Conservation (phyloP, 2,888 invertebrate species). For the Xanthia togata region DNA sequence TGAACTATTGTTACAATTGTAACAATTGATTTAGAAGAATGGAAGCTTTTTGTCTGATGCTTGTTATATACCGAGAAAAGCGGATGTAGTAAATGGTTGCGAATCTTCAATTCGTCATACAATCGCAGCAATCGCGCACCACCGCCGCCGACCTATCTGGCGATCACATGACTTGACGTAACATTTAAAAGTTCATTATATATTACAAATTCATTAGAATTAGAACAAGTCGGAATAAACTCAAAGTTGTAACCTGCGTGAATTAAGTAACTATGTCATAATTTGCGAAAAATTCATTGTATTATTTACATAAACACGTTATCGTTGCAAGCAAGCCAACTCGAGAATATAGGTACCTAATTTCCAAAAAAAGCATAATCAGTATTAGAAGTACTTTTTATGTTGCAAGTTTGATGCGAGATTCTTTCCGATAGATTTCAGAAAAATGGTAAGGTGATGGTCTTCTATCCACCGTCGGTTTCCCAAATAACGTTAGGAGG, state of each 20-base stretch:
- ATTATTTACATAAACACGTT: conserved; percentile 3
- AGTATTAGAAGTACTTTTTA: too few relatives aligned
- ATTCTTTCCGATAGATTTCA: not conserved
- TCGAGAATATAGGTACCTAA: not conserved
- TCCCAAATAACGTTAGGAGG: too few relatives aligned
- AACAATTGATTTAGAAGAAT: conserved; percentile 37
- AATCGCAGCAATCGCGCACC: conserved; percentile 5
- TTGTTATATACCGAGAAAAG: not conserved
- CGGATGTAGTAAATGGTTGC: conserved; percentile 34
- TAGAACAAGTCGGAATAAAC: conserved; percentile 34
- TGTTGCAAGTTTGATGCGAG: not conserved
- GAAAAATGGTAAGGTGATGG: too few relatives aligned
- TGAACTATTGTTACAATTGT: conserved; percentile 20
- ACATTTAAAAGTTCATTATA: conserved; percentile 36
- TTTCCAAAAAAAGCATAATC: not conserved
- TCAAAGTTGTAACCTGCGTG: not conserved
- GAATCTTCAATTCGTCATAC: conserved; percentile 15
- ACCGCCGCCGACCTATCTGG: not conserved
- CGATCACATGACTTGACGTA: conserved; percentile 56
- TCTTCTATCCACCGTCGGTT: too few relatives aligned
- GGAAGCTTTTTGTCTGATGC: conserved; percentile 13
- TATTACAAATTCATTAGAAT: conserved; percentile 28
- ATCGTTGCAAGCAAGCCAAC: too few relatives aligned
- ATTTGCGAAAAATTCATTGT: not conserved
- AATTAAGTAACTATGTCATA: not conserved